These are phyloP conservation scores for Phodopus roborovskii DNA, from an alignment of 2,113 vertebrate species.

Conservation along the genomic window DNA sequence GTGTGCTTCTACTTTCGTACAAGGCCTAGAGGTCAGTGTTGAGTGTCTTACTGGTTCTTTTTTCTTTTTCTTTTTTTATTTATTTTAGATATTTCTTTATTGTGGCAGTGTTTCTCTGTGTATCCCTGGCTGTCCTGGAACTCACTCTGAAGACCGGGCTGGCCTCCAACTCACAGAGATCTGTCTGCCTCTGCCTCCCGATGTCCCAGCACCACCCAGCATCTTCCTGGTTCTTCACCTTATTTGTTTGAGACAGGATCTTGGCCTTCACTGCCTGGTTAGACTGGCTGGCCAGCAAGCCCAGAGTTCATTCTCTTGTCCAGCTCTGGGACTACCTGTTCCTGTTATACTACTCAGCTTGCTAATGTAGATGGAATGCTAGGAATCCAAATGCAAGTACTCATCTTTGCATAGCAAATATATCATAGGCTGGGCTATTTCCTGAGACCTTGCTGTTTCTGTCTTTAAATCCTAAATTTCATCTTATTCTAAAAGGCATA, in stretches of 20 bases:
- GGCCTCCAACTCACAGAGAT: too few relatives aligned
- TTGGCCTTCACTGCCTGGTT: not conserved
- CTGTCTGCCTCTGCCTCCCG: too few relatives aligned
- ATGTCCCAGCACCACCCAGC: too few relatives aligned
- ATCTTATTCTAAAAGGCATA: not conserved
- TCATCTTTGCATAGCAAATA: not conserved
- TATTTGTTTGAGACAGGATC: not conserved
- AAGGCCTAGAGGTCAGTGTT: not conserved
- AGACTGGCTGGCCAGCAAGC: not conserved
- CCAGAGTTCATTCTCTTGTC: not conserved
- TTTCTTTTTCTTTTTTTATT: too few relatives aligned
- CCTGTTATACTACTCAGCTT: not conserved
- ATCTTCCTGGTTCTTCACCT: not conserved
- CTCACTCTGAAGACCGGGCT: too few relatives aligned
- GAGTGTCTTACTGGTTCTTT: not conserved
- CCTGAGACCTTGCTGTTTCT: not conserved
- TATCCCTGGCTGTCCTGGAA: too few relatives aligned
- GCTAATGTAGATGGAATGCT: not conserved
- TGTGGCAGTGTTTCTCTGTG: too few relatives aligned
- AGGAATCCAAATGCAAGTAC: not conserved
- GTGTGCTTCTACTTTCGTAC: not conserved
- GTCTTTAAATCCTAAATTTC: constrained; percentile 16
- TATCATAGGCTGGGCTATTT: not conserved
- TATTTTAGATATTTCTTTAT: too few relatives aligned
- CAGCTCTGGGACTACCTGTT: not conserved